Percentiles rank a stretch among this genome's conserved stretches.
Evolutionary conservation across 2,113 vertebrate species (phyloP).

Genomic region (Gymnorhina tibicen): DNA sequence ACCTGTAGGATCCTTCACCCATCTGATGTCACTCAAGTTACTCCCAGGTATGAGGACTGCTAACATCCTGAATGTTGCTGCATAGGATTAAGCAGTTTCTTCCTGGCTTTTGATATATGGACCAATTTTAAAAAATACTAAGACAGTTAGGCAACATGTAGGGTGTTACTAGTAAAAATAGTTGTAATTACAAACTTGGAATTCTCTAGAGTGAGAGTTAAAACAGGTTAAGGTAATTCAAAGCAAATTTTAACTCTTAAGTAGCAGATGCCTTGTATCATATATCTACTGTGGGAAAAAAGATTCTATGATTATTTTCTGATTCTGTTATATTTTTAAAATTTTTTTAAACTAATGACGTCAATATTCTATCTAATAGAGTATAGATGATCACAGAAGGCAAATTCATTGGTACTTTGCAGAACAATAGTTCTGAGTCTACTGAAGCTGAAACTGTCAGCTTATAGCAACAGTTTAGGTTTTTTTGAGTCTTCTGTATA

Average conservation of each 20-base stretch:
- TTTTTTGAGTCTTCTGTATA: not conserved
- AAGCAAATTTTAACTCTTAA: not conserved
- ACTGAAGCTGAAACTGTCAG: not conserved
- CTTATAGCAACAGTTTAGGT: not conserved
- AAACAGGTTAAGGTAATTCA: not conserved
- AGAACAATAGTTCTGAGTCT: not conserved
- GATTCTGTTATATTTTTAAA: not conserved
- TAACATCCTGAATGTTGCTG: not conserved
- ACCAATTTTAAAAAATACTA: not conserved
- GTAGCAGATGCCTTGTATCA: not conserved
- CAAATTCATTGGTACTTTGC: not conserved
- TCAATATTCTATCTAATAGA: not conserved
- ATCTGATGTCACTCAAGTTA: slow-evolving; percentile 91
- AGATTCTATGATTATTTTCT: not conserved
- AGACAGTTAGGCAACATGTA: not conserved
- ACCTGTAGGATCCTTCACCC: slow-evolving; percentile 96
- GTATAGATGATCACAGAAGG: not conserved
- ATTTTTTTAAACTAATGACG: not conserved
- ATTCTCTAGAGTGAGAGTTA: not conserved
- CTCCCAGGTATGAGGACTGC: slow-evolving; percentile 79
- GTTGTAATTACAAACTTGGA: not conserved
- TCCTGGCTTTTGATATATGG: not conserved
- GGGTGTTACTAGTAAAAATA: not conserved
- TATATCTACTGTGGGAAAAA: not conserved
- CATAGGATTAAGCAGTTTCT: not conserved